These are phyloP conservation scores for Orthonyx spaldingii DNA, from an alignment of 2,113 vertebrate genomes.

Conservation along the genomic window DNA sequence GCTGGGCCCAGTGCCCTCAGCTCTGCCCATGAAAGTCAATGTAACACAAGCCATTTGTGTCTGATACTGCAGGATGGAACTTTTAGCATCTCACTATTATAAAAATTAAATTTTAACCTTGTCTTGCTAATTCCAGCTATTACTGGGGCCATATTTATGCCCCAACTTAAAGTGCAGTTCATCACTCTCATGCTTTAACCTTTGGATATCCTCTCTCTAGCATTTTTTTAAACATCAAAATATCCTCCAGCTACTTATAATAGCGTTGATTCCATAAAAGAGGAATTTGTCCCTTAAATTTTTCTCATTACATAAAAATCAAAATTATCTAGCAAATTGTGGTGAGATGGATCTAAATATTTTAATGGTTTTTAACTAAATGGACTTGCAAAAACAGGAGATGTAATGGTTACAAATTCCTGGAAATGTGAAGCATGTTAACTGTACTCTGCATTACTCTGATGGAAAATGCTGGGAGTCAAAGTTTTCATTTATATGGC, in stretches of 20 bases:
- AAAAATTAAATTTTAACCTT: neutral
- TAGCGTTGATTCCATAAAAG: accelerated
- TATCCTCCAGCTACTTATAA: neutral
- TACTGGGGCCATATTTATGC: neutral
- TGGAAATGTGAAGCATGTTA: neutral
- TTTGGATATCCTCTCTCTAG: neutral
- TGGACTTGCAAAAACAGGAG: neutral
- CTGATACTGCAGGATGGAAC: neutral
- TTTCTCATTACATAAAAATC: neutral
- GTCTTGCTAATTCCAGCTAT: neutral
- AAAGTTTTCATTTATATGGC: constrained; percentile 7
- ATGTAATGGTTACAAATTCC: neutral
- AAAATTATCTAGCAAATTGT: neutral
- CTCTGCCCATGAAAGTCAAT: neutral
- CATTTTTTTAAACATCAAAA: neutral
- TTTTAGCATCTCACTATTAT: neutral
- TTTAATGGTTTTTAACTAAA: neutral
- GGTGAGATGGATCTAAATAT: neutral
- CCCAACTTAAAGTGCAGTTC: neutral
- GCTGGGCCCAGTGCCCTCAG: neutral
- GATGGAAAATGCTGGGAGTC: neutral
- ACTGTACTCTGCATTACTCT: neutral
- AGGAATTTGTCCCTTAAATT: neutral
- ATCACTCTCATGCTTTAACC: neutral
- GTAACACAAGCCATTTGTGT: neutral